phyloP scores from a whole-genome alignment of 2,888 invertebrate species.

The Napeogenes sylphis region DNA sequence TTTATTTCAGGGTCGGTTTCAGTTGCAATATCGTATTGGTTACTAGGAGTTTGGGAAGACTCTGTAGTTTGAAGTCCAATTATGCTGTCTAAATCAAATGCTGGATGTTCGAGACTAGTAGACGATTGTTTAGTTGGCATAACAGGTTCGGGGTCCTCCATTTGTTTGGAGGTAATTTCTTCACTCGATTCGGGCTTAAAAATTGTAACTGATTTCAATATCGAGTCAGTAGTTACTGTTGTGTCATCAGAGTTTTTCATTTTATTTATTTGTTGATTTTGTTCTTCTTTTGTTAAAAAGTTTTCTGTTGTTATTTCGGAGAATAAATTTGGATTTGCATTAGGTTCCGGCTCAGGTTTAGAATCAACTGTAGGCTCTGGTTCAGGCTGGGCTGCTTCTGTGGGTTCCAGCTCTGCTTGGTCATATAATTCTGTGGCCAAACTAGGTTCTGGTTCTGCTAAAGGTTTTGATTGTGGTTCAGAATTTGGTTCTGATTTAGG shows the following conservation, averaged over 20 bases:
- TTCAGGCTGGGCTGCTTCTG: not conserved
- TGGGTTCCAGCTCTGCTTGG: slow-evolving; percentile 26
- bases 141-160: slow-evolving; percentile 13
- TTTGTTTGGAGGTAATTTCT: slow-evolving; percentile 22
- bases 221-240: not conserved
- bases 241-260: not conserved
- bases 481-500: slow-evolving; percentile 35
- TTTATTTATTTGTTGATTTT: not conserved
- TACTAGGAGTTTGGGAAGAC: slow-evolving; percentile 7
- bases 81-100: slow-evolving; percentile 25
- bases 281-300: not conserved
- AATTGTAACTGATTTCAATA: slow-evolving; percentile 6
- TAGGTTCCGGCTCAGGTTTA: slow-evolving; percentile 1
- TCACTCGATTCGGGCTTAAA: slow-evolving; percentile 21
- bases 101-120: slow-evolving; percentile 17
- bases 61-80: slow-evolving; percentile 25
- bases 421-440: slow-evolving; percentile 43
- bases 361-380: slow-evolving; percentile 5
- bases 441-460: slow-evolving; percentile 29
- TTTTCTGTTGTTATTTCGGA: slow-evolving; percentile 12
- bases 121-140: slow-evolving; percentile 11
- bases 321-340: slow-evolving; percentile 32
- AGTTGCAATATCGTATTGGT: slow-evolving; percentile 9
- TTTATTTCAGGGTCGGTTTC: slow-evolving; percentile 28
- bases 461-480: slow-evolving; percentile 16